Evolutionary conservation across 2,113 vertebrate genomes (phyloP).

Genomic region (Podiceps cristatus): DNA sequence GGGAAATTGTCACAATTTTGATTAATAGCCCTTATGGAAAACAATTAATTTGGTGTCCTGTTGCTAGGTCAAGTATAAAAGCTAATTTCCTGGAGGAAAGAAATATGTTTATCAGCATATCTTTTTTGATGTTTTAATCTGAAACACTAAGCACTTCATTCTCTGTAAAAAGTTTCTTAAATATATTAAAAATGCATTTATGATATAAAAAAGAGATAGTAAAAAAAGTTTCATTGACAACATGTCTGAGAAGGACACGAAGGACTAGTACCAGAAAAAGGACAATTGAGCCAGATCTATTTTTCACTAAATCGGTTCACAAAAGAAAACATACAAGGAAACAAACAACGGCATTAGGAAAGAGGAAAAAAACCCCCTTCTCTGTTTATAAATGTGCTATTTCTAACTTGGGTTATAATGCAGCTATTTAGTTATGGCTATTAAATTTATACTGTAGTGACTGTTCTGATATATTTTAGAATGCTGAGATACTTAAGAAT

Average conservation of each 20-base stretch:
- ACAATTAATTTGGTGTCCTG: slow-evolving; percentile 77
- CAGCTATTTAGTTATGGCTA: background rate
- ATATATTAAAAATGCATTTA: background rate
- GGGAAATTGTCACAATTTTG: slow-evolving; percentile 72
- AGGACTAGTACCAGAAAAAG: background rate
- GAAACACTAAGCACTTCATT: slow-evolving; percentile 1
- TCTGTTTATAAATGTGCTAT: background rate
- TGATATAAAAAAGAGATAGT: background rate
- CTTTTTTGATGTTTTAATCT: slow-evolving; percentile 58
- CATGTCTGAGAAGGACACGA: background rate
- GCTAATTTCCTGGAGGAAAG: slow-evolving; percentile 64
- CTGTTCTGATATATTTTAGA: background rate
- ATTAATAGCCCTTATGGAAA: slow-evolving; percentile 76
- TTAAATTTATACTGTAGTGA: background rate
- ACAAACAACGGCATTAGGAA: background rate
- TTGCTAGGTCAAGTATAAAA: slow-evolving; percentile 79
- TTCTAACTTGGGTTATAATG: background rate
- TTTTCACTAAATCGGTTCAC: background rate
- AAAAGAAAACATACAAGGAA: background rate
- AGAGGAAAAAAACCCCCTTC: background rate
- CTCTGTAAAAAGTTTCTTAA: background rate
- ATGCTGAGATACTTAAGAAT: background rate
- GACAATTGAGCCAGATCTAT: background rate
- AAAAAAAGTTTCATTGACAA: background rate
- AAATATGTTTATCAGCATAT: slow-evolving; percentile 61